phyloP scores from a whole-genome alignment of 2,113 vertebrate genomes.

The Paradoxurus hermaphroditus region DNA sequence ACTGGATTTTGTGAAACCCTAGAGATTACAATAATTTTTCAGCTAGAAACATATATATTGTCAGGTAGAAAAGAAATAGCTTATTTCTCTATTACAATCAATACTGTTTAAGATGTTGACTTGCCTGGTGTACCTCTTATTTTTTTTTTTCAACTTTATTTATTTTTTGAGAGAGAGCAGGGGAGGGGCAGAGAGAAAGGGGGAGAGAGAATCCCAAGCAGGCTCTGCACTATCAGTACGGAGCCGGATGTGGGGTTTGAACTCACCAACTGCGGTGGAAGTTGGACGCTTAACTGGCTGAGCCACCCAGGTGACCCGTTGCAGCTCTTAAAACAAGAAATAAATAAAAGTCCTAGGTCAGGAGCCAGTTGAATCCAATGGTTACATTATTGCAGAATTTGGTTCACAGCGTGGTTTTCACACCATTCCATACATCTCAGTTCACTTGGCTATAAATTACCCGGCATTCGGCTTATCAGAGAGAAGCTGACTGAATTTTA shows the following conservation, averaged over 20 bases:
- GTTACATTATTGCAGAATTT: background rate
- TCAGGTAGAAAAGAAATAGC: conserved; percentile 1
- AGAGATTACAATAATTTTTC: background rate
- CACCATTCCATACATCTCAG: background rate
- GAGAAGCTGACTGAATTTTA: background rate
- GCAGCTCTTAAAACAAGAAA: background rate
- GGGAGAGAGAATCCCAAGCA: no score
- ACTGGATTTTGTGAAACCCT: background rate
- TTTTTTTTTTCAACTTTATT: no score
- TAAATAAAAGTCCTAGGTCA: background rate
- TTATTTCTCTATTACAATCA: background rate
- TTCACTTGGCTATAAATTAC: background rate
- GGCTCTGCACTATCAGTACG: no score
- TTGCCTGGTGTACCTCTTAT: background rate
- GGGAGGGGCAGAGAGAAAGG: no score
- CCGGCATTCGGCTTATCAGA: background rate
- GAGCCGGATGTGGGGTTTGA: no score
- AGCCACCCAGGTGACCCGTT: no score
- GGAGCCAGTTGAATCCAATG: background rate
- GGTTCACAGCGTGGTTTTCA: background rate
- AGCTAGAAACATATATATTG: background rate
- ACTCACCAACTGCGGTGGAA: no score
- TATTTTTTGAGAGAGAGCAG: no score
- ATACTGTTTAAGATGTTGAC: background rate
- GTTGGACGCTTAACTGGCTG: no score